Percentiles rank a stretch among this genome's conserved stretches.
phyloP scores from a whole-genome alignment of 2,113 vertebrate genomes.

The Cyanistes caeruleus region DNA sequence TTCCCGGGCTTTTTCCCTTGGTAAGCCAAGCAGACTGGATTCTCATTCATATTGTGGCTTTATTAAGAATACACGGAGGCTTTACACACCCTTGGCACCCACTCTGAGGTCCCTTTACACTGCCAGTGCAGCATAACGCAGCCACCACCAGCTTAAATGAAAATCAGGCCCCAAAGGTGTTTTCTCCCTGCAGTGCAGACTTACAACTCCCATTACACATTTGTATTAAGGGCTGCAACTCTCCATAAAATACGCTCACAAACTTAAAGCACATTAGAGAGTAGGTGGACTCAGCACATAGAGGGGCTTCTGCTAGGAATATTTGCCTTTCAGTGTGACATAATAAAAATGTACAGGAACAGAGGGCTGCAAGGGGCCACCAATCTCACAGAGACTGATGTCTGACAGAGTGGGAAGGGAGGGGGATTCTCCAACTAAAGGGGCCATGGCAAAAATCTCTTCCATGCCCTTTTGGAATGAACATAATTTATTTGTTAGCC shows the following conservation, averaged over 20 bases:
- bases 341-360: background rate
- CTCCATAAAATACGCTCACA: conserved; percentile 43
- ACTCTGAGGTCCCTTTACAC: conserved; percentile 19
- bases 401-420: background rate
- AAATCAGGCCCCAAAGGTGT: conserved; percentile 52
- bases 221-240: conserved; percentile 51
- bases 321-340: conserved; percentile 25
- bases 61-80: background rate
- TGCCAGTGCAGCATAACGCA: background rate
- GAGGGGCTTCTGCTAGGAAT: conserved; percentile 12
- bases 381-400: background rate
- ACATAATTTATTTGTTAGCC: background rate
- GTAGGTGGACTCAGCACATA: conserved; percentile 12
- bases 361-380: background rate
- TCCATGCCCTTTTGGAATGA: background rate
- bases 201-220: conserved; percentile 46
- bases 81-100: conserved; percentile 33
- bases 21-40: background rate
- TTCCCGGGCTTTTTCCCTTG: conserved; percentile 6
- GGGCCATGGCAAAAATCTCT: background rate
- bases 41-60: background rate
- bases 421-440: background rate
- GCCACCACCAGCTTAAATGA: conserved; percentile 15
- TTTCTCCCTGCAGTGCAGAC: conserved; percentile 29
- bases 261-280: conserved; percentile 45